Base-by-base conservation (phyloP, 2,113 vertebrate species). In the Nibea coibor region DNA sequence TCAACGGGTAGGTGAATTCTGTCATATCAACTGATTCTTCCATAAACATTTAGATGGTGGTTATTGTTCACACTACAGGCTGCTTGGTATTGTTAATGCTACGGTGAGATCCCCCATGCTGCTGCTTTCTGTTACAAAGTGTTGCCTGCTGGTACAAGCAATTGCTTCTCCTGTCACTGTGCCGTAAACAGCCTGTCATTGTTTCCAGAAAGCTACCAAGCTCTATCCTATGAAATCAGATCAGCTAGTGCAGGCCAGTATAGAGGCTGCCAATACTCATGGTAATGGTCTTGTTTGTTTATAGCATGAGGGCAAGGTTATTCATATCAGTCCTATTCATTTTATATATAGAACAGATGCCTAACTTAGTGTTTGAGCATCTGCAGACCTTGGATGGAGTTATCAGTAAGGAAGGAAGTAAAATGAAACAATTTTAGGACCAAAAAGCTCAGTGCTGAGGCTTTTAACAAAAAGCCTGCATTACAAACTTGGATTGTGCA, bases 1-100 rank as follows among this genome's bases (percentile, higher is more conserved):
- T 88, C 84, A 94, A 94, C 94, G 96, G 95, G 97, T 98, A 93
- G 87, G 95, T 82, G 14, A 59, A 31, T 31, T 64, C n/a, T 72
- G 56, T 47, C 53, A 71, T 20, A 28, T 26, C 28, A 57, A 17
- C 26, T 68, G 26, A 50, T 51, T 54, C 48, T 39, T 54, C 14
- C 28, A 31, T 39, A 56, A 39, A 12, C 39, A 39, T 12, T n/a
- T 1, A 35, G 11, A 19, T 47, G 35, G 11, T 56, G 10, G n/a
- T 19, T 10, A 17, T 17, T 42, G 5, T 31, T 64, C 43, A 53
- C 10, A 28, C 9, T 22, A 62, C 14, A 31, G 42, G 12, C 26
- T 65, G 7, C n/a, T 16, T 65, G 62, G 16, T 63, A 12, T 61
- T 50, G 12, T 57, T 48, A 10, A 8, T 19, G 19, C 14, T 12